Conservation (phyloP, 2,888 invertebrate species). For the Heliothis peltigera region DNA sequence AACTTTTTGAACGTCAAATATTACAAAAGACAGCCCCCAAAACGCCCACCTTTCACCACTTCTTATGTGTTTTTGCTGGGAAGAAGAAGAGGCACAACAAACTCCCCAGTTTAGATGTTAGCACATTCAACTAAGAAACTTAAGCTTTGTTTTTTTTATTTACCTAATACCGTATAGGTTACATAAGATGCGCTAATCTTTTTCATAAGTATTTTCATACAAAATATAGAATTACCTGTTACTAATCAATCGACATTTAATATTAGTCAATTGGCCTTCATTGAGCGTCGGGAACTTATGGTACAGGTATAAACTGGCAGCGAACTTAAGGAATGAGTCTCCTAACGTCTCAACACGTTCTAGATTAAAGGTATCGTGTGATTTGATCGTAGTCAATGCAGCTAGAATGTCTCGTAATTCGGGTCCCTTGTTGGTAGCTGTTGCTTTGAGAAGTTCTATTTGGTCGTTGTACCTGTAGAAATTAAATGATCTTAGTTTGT, state of each 20-base stretch:
- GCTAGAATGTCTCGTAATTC: slow-evolving; percentile 85
- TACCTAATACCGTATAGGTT: too few species aligned
- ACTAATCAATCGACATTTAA: slow-evolving; percentile 93
- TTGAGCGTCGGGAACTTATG: slow-evolving; percentile 91
- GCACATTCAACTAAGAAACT: too few species aligned
- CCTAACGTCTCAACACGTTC: slow-evolving; percentile 97
- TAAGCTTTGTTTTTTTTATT: too few species aligned
- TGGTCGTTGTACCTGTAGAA: slow-evolving; percentile 76
- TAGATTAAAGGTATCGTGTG: slow-evolving; percentile 93
- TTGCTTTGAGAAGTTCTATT: slow-evolving; percentile 68
- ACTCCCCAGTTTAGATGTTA: too few species aligned
- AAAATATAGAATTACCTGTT: slow-evolving; percentile 92
- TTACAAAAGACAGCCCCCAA: too few species aligned
- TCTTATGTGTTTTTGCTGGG: too few species aligned
- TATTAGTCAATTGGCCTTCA: slow-evolving; percentile 94
- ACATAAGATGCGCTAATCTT: too few species aligned
- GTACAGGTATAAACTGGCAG: slow-evolving; percentile 93
- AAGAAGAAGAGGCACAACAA: too few species aligned
- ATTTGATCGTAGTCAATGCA: slow-evolving; percentile 93
- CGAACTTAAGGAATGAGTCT: slow-evolving; percentile 96
- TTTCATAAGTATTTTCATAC: background rate
- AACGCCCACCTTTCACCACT: too few species aligned
- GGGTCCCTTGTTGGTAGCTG: slow-evolving; percentile 76
- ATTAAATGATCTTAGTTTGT: background rate
- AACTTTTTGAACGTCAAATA: too few species aligned